phyloP scores from a whole-genome alignment of 2,797 vertebrate genomes.

The Cuculus canorus region DNA sequence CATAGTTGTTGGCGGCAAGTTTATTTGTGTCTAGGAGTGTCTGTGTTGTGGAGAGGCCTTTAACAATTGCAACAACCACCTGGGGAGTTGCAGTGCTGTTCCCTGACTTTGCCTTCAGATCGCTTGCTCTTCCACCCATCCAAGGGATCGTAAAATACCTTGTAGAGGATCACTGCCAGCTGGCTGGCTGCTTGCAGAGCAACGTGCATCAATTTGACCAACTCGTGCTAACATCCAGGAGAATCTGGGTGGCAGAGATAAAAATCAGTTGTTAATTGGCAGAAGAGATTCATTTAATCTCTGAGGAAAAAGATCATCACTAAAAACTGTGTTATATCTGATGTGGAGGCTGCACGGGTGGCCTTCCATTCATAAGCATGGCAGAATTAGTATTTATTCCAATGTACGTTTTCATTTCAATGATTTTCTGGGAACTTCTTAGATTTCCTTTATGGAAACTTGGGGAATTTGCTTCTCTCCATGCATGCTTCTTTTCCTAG shows the following conservation, averaged over 20 bases:
- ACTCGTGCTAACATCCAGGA: not conserved
- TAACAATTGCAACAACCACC: not conserved
- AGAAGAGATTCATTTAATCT: not conserved
- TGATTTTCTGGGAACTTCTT: conserved; percentile 43
- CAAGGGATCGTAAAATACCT: not conserved
- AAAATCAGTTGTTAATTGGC: conserved; percentile 8
- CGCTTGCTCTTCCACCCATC: not conserved
- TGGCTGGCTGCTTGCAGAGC: not conserved
- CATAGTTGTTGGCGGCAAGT: not conserved
- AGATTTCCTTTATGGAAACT: not conserved
- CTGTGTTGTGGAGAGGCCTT: not conserved
- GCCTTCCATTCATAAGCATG: not conserved
- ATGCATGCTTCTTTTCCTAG: conserved; percentile 24
- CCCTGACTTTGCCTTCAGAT: not conserved
- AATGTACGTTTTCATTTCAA: conserved; percentile 5
- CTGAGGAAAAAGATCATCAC: not conserved
- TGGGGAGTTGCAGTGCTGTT: not conserved
- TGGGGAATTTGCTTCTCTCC: conserved; percentile 27
- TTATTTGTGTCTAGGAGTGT: not conserved
- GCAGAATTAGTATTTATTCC: conserved; percentile 11
- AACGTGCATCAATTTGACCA: not conserved
- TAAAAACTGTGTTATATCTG: not conserved
- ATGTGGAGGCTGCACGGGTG: not conserved
- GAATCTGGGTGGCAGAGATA: not conserved
- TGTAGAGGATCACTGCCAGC: not conserved